These are phyloP conservation scores for Amphilophus citrinellus DNA, from an alignment of 2,113 vertebrate genomes.

Conservation along the genomic window DNA sequence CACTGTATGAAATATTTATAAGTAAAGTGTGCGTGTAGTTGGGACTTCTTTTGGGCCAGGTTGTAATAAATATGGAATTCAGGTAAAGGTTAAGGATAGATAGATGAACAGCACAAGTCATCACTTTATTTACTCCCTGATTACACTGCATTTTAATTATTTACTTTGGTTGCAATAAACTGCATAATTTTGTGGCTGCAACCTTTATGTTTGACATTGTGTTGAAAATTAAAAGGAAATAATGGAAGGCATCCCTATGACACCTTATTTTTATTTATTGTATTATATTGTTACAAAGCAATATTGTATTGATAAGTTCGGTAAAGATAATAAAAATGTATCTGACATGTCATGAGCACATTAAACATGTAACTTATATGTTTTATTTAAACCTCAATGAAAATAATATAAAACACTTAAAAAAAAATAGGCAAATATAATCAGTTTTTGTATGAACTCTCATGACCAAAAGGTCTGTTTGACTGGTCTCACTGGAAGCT, in stretches of 20 bases:
- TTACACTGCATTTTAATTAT: not conserved
- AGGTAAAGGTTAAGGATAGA: constrained; percentile 19
- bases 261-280: not conserved
- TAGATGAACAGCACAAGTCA: not conserved
- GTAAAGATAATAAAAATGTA: not conserved
- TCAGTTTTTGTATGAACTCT: not conserved
- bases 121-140: constrained; percentile 4
- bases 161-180: not conserved
- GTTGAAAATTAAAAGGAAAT: not conserved
- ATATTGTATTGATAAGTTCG: no score
- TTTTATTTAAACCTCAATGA: not conserved
- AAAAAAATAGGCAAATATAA: not conserved
- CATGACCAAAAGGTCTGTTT: not conserved
- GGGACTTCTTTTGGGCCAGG: constrained; percentile 1
- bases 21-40: not conserved
- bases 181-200: not conserved
- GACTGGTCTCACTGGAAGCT: not conserved
- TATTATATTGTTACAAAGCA: not conserved
- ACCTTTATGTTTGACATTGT: not conserved
- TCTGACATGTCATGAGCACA: not conserved
- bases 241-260: not conserved
- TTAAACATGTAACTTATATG: not conserved
- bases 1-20: constrained; percentile 23
- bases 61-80: constrained; percentile 17
- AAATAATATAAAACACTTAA: not conserved